Evolutionary conservation across 2,797 vertebrate species (phyloP), one percentile per base, ranked within the genome.

Genomic region (Parambassis ranga): DNA sequence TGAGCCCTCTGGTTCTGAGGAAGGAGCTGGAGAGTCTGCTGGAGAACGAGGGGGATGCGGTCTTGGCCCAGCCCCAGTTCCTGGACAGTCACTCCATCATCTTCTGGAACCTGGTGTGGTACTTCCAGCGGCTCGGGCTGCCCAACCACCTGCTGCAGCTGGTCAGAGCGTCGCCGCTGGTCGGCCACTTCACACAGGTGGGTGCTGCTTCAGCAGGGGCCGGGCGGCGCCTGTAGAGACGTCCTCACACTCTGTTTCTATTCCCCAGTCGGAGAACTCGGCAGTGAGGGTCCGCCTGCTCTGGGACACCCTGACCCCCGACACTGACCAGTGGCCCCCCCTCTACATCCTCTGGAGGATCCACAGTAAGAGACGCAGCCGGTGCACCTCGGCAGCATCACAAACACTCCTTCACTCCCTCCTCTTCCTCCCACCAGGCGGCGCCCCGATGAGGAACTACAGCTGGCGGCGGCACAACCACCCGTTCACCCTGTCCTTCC

Each of bases 21-120:
- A 98, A 98, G 68, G 96, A 98, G 83, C 85, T 97, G 79, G 96
- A 98, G 84, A 96, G 94, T 9, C 90, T 98, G 52, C 89, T 98
- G 80, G 96, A 97, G 86, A 96, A 97, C 0, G 96, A 98, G 70
- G 96, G 96, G 0, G 95, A 94, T 3, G 89, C 92, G n/a, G 93
- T 96, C 9, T 86, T 98, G 73, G 93, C 94, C 0, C 93, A 94
- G 48, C 87, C 92, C 0, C 94, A 95, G 79, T 87, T 98, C 46
- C 90, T 96, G 5, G 93, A 96, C 69, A 93, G 87, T 41, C 96
- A 98, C 82, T 95, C 94, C 81, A 97, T 98, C 87, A 93, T 98
- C 84, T 98, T 92, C 93, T 98, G 96, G 96, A 98, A 98, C 86
- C 92, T 98, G 11, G 83, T 97, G 1, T 98, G 96, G 96, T 96